Conservation (phyloP, 2,888 invertebrate genomes). For the Portevinia maculata region DNA sequence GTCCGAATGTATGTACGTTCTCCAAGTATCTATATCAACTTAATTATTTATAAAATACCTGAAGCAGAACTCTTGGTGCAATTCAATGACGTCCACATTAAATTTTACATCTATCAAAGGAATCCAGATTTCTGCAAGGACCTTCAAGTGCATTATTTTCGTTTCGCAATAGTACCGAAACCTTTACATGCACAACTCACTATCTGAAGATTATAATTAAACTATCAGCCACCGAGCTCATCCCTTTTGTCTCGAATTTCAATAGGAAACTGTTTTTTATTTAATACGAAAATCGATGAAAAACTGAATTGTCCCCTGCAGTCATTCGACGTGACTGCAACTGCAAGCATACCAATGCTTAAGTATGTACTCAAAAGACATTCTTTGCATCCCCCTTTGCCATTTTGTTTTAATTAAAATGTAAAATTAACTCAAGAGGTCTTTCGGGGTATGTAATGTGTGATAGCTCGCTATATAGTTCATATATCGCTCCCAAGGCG, state of each 20-base stretch:
- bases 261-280: too few species aligned
- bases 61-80: too few species aligned
- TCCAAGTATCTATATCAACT: too few species aligned
- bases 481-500: background rate
- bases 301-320: conserved; percentile 1
- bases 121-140: too few species aligned
- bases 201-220: too few species aligned
- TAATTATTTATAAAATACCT: too few species aligned
- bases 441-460: background rate
- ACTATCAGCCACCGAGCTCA: background rate
- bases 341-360: conserved; percentile 16
- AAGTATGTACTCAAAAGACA: background rate
- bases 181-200: too few species aligned
- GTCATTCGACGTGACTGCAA: conserved; percentile 7
- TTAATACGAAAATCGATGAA: background rate
- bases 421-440: conserved; percentile 19
- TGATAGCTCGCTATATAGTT: background rate
- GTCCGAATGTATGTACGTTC: too few species aligned
- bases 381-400: background rate
- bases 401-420: conserved; percentile 31
- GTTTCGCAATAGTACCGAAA: too few species aligned
- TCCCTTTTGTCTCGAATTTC: background rate
- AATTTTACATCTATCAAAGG: too few species aligned
- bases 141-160: too few species aligned
- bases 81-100: too few species aligned